These are phyloP conservation scores for Dysmachus trigonus DNA, from an alignment of 2,888 invertebrate species.

Conservation along the genomic window DNA sequence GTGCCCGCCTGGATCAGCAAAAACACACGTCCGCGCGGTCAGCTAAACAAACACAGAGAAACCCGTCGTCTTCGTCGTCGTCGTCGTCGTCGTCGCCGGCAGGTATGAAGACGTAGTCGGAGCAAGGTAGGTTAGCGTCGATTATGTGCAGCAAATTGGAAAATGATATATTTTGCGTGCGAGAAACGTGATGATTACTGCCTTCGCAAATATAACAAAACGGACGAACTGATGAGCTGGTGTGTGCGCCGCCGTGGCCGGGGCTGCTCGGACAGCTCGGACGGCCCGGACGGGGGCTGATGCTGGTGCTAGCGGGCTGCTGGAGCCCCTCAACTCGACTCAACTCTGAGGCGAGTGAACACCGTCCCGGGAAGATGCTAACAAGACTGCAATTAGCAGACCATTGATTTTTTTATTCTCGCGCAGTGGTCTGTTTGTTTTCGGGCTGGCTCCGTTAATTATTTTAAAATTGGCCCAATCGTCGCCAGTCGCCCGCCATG, in stretches of 20 bases:
- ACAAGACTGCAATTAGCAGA: constrained; percentile 36
- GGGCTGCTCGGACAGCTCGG: too few species aligned
- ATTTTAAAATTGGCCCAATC: constrained; percentile 31
- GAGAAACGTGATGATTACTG: constrained; percentile 48
- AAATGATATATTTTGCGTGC: constrained; percentile 49
- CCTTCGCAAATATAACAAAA: constrained; percentile 41
- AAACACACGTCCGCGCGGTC: background rate
- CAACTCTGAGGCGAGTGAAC: background rate
- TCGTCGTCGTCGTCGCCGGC: constrained; percentile 17
- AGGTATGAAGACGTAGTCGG: constrained; percentile 14
- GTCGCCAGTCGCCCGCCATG: background rate
- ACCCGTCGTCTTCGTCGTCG: background rate
- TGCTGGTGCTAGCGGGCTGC: background rate
- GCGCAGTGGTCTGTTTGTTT: constrained; percentile 18
- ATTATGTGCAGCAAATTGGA: constrained; percentile 48
- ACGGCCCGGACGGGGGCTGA: background rate
- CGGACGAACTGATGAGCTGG: background rate
- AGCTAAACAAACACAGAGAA: constrained; percentile 25
- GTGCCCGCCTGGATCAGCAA: background rate
- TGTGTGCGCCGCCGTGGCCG: background rate
- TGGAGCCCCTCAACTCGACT: background rate
- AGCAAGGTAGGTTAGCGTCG: constrained; percentile 19
- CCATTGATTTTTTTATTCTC: constrained; percentile 12
- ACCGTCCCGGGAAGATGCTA: constrained; percentile 14
- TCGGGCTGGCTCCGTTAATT: constrained; percentile 15